phyloP scores from a whole-genome alignment of 2,113 vertebrate species.

The Pluvianellus socialis region DNA sequence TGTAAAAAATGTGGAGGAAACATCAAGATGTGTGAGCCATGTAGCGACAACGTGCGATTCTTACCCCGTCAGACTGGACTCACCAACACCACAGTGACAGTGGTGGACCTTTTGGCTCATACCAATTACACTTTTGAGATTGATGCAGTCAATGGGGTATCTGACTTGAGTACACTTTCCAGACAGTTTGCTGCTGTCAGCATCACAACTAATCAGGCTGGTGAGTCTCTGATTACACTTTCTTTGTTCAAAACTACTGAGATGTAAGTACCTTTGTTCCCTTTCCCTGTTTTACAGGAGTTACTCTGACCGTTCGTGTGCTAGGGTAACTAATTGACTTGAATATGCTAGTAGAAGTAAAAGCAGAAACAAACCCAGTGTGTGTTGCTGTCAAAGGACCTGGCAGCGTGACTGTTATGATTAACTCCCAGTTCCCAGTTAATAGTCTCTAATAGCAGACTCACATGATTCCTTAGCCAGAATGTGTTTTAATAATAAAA shows the following conservation, averaged over 20 bases:
- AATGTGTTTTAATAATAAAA: conserved; percentile 68
- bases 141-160: conserved; percentile 91
- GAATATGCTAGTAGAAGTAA: not conserved
- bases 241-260: not conserved
- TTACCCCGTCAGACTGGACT: conserved; percentile 87
- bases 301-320: not conserved
- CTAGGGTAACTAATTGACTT: not conserved
- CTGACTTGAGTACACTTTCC: conserved; percentile 77
- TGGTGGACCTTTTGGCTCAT: conserved; percentile 93
- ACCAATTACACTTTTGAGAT: conserved; percentile 99
- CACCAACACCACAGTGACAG: conserved; percentile 91
- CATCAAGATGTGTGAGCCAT: conserved; percentile 82
- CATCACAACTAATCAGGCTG: conserved; percentile 98
- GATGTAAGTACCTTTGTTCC: not conserved
- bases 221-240: conserved; percentile 73
- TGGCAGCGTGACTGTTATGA: conserved; percentile 52
- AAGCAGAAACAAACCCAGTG: not conserved
- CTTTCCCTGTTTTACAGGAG: not conserved
- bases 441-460: conserved; percentile 55
- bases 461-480: not conserved
- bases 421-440: conserved; percentile 49
- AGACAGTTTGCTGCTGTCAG: conserved; percentile 91
- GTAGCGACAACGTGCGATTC: conserved; percentile 87
- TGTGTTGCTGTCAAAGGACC: conserved; percentile 13
- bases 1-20: conserved; percentile 89